Base-by-base conservation (phyloP, 2,888 invertebrate species). In the Eulithis testata region DNA sequence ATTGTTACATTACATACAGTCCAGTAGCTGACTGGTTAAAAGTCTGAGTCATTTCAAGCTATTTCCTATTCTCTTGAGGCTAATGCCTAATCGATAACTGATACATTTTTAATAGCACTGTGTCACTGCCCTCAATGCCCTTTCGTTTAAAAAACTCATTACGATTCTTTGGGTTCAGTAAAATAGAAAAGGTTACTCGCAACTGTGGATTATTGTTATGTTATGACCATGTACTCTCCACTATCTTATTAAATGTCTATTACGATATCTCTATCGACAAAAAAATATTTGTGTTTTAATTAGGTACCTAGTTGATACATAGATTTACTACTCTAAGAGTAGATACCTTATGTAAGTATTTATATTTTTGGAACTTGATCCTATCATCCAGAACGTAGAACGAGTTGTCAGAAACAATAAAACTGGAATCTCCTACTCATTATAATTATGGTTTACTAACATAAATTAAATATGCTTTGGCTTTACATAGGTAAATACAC, bases 1-100 rank as follows among this genome's bases (percentile, higher is more conserved):
- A n/a, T 5, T 8, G 12, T 11, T n/a, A n/a, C n/a, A 45, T 52
- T n/a, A 44, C 53, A 61, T n/a, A 44, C 53, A 61, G n/a, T 9
- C 12, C 40, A 9, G 8, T 40, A 4, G 45, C 1, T 31, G 31
- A 31, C 58, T 1, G 40, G 47, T 40, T 45, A 5, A 36, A 36
- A 31, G 11, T 27, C 37, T 11, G 50, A 36, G 37, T 59, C 60
- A 45, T 59, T 57, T 63, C 44, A 54, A 63, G 55, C 62, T 50
- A 66, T 69, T 69, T 65, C 63, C 63, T 57, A 49, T 63, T 4
- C 40, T 47, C n/a, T 27, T 58, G 52, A 47, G 27, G 21, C 45
- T 76, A 70, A 76, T 76, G 68, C 65, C 62, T 73, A 76, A 79
- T 81, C 77, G 74, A 82, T 82, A 70, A 50, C 53, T 69, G 61